Conservation (phyloP, 2,888 invertebrate genomes). For the Andrena trimmerana region DNA sequence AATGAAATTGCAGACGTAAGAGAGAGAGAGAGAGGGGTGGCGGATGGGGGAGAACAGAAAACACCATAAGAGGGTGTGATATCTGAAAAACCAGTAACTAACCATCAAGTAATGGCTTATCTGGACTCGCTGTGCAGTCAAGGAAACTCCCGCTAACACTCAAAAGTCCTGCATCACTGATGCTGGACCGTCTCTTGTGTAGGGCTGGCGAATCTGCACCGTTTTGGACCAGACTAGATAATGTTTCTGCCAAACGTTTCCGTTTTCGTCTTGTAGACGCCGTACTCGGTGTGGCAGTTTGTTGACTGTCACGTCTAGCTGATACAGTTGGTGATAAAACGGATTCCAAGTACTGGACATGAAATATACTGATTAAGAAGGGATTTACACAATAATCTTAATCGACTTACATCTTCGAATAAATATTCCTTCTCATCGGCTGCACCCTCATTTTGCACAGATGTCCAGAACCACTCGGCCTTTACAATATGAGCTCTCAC, state of each 20-base stretch:
- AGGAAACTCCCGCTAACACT: slow-evolving; percentile 95
- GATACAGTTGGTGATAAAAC: slow-evolving; percentile 85
- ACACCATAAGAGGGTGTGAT: not conserved
- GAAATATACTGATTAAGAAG: slow-evolving; percentile 43
- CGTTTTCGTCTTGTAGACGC: slow-evolving; percentile 91
- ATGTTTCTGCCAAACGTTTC: slow-evolving; percentile 90
- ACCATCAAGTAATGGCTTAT: slow-evolving; percentile 86
- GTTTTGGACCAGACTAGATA: slow-evolving; percentile 87
- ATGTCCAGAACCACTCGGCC: slow-evolving; percentile 99
- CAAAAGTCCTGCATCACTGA: slow-evolving; percentile 93
- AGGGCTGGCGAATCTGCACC: slow-evolving; percentile 86
- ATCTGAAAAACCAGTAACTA: slow-evolving; percentile 49
- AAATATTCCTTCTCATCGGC: slow-evolving; percentile 96
- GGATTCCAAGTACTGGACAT: slow-evolving; percentile 85
- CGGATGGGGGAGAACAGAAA: not conserved
- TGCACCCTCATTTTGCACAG: slow-evolving; percentile 97
- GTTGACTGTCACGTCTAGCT: slow-evolving; percentile 87
- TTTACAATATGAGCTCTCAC: slow-evolving; percentile 92
- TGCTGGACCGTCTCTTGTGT: slow-evolving; percentile 93
- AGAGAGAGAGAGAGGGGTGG: no score
- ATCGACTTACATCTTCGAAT: slow-evolving; percentile 92
- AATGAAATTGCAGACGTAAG: slow-evolving; percentile 7
- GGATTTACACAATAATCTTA: slow-evolving; percentile 14
- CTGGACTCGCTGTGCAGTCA: slow-evolving; percentile 94
- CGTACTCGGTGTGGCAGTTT: slow-evolving; percentile 85